Evolutionary conservation across 1,140 invertebrate species (phyloP).

Genomic region (Aphelenchoides besseyi): DNA sequence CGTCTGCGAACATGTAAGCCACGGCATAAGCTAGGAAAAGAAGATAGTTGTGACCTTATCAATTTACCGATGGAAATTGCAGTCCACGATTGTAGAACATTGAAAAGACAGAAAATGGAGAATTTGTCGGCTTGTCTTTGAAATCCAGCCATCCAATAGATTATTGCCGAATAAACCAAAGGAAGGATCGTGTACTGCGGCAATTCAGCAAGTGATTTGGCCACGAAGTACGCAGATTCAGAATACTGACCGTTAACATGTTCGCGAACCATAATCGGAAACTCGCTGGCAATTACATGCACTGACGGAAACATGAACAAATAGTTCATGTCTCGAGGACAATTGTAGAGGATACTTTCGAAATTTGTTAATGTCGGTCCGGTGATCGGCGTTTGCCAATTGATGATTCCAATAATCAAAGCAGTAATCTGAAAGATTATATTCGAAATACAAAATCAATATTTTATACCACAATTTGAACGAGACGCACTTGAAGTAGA

Average conservation of each 20-base stretch:
- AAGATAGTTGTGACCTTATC: background rate
- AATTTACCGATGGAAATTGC: conserved; percentile 51
- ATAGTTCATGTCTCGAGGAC: conserved; percentile 77
- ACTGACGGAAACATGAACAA: conserved; percentile 60
- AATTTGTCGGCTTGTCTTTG: conserved; percentile 10
- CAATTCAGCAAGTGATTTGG: conserved; percentile 71
- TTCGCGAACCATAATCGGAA: conserved; percentile 84
- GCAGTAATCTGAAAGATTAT: conserved; percentile 73
- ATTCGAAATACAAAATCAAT: background rate
- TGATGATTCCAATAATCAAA: conserved; percentile 79
- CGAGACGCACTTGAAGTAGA: conserved; percentile 77
- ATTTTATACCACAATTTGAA: conserved; percentile 79
- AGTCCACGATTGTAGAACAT: conserved; percentile 35
- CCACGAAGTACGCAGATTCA: conserved; percentile 83
- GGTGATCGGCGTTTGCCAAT: conserved; percentile 76
- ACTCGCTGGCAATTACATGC: conserved; percentile 83
- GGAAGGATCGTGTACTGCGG: conserved; percentile 51
- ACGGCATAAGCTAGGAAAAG: conserved; percentile 17
- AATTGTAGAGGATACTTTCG: conserved; percentile 86
- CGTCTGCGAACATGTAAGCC: conserved; percentile 12
- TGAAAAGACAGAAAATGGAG: conserved; percentile 38
- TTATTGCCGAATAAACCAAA: conserved; percentile 39
- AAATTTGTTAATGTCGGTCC: conserved; percentile 88
- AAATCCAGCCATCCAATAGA: conserved; percentile 51
- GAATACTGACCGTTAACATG: conserved; percentile 85